Evolutionary conservation across 53 echinoderm and acorn worm species (phyloP).

Genomic region (Patiria pectinifera): DNA sequence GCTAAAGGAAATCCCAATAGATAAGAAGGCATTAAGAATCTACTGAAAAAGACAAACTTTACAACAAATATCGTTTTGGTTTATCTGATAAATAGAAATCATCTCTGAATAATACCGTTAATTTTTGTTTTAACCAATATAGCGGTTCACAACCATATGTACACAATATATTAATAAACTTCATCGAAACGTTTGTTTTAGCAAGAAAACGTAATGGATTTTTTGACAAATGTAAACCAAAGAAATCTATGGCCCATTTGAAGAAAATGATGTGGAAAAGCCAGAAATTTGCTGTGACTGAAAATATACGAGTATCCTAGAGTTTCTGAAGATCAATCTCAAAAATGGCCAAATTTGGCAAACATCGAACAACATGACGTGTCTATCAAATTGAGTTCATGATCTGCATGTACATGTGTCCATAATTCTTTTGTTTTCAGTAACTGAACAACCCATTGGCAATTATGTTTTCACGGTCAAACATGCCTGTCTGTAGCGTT

Average conservation of each 20-base stretch:
- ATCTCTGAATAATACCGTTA: conserved; percentile 4
- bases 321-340: no score
- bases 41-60: conserved; percentile 28
- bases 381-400: no score
- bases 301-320: neutral
- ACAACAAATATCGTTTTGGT: neutral
- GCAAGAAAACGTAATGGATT: neutral
- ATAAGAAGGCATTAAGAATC: neutral
- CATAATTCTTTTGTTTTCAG: no score
- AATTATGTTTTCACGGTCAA: no score
- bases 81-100: conserved; percentile 10
- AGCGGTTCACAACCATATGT: conserved; percentile 8
- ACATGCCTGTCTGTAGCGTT: no score
- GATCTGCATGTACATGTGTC: no score
- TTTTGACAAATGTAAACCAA: neutral
- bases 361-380: no score
- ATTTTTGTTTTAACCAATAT: conserved; percentile 14
- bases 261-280: neutral
- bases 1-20: neutral
- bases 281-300: neutral
- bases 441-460: no score
- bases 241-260: neutral
- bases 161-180: conserved; percentile 10
- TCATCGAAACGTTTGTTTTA: neutral
- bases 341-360: no score